These are phyloP conservation scores for Acanthaster planci DNA, from an alignment of 35 echinoderm and acorn worm genomes.

Conservation along the genomic window DNA sequence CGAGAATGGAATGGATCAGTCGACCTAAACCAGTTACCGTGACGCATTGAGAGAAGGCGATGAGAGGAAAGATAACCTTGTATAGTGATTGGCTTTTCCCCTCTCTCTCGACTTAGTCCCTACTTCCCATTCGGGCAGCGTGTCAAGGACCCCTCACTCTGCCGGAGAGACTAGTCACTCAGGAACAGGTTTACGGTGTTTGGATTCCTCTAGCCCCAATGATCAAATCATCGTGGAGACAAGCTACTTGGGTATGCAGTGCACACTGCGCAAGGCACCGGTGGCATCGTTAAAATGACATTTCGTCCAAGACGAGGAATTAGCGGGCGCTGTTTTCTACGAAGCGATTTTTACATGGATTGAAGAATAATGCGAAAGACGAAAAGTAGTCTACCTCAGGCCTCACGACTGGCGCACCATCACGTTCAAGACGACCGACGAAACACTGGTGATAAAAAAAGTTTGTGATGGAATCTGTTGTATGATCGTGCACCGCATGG, in stretches of 20 bases:
- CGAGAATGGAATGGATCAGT: neutral
- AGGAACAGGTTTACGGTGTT: neutral
- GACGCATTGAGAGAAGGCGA: neutral
- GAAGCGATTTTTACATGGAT: too few relatives aligned
- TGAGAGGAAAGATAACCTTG: conserved; percentile 4
- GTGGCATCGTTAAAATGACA: too few relatives aligned
- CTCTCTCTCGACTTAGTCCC: neutral
- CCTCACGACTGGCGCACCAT: neutral
- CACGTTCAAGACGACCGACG: neutral
- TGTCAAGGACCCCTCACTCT: conserved; percentile 1
- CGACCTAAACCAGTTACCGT: neutral
- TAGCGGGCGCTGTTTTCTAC: too few relatives aligned
- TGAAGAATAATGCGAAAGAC: too few relatives aligned
- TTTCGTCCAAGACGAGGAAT: too few relatives aligned
- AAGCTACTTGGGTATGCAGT: too few relatives aligned
- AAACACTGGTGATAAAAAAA: conserved; percentile 7
- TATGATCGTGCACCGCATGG: too few relatives aligned
- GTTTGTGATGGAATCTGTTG: neutral
- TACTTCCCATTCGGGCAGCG: conserved; percentile 15
- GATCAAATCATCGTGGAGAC: too few relatives aligned
- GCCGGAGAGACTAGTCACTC: conserved; percentile 4
- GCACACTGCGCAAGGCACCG: too few relatives aligned
- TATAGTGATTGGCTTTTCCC: conserved; percentile 2
- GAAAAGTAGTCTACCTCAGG: conserved; percentile 6
- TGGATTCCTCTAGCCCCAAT: too few relatives aligned